Conservation (phyloP, 2,888 invertebrate genomes). For the Amphipyra berbera region DNA sequence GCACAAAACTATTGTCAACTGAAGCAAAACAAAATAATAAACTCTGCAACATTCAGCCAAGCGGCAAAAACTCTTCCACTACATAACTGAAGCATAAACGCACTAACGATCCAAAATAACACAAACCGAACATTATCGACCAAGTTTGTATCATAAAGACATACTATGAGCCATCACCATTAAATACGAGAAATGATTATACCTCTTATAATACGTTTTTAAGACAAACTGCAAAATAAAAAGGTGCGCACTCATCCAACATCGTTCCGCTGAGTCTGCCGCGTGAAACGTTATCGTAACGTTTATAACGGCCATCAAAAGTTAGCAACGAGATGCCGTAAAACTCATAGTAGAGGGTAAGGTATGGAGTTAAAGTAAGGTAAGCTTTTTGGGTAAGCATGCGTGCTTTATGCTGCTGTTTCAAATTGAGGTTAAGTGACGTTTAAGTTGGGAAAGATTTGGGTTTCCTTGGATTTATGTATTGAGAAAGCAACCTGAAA, state of each 20-base stretch:
- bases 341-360: constrained; percentile 50
- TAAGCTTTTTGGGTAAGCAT: constrained; percentile 38
- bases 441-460: neutral
- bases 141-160: constrained; percentile 32
- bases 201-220: constrained; percentile 68
- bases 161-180: constrained; percentile 59
- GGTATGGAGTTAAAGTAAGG: constrained; percentile 26
- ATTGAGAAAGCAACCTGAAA: too few relatives aligned
- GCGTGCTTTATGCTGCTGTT: constrained; percentile 28
- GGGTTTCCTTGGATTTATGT: too few relatives aligned
- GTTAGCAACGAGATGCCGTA: constrained; percentile 66
- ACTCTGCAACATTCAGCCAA: constrained; percentile 4
- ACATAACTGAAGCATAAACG: constrained; percentile 26
- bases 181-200: constrained; percentile 66
- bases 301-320: constrained; percentile 77
- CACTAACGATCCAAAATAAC: constrained; percentile 32
- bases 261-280: constrained; percentile 55
- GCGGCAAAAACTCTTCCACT: constrained; percentile 4
- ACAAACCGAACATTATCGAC: constrained; percentile 35
- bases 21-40: constrained; percentile 1
- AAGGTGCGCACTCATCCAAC: constrained; percentile 60
- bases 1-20: constrained; percentile 1
- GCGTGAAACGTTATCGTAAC: constrained; percentile 72
- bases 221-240: constrained; percentile 76
- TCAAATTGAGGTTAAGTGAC: constrained; percentile 34